phyloP scores from a whole-genome alignment of 2,797 vertebrate species.

The Sphaeramia orbicularis region DNA sequence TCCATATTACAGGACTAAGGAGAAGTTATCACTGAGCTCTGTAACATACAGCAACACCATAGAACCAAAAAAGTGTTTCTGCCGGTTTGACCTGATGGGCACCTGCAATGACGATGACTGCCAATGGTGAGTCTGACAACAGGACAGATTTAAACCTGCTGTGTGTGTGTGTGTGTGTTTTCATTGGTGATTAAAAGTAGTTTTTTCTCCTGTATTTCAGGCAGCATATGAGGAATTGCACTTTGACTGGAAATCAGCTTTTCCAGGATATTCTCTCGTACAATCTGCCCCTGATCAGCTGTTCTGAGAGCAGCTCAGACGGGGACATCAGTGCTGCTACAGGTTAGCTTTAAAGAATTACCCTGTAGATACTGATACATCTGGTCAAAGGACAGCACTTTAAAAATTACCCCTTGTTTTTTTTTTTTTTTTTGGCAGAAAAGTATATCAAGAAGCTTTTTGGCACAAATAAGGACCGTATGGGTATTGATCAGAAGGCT shows the following conservation, averaged over 20 bases:
- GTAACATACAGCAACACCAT: constrained; percentile 92
- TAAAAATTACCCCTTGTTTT: neutral
- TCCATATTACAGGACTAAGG: constrained; percentile 97
- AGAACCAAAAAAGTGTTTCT: constrained; percentile 91
- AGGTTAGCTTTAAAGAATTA: constrained; percentile 79
- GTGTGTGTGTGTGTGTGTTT: too few relatives aligned
- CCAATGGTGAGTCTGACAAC: constrained; percentile 86
- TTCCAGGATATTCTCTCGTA: constrained; percentile 97
- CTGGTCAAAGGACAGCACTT: neutral
- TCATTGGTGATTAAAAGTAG: neutral
- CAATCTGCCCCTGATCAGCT: constrained; percentile 92
- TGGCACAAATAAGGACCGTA: constrained; percentile 92
- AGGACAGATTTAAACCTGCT: too few relatives aligned
- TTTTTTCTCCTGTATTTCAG: constrained; percentile 68
- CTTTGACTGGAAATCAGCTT: constrained; percentile 89
- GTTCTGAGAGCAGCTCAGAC: constrained; percentile 88
- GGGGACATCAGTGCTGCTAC: constrained; percentile 89
- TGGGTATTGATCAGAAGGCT: constrained; percentile 96
- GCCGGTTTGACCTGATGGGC: constrained; percentile 95
- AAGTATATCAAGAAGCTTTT: constrained; percentile 96
- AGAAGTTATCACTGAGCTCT: constrained; percentile 94
- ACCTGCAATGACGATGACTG: constrained; percentile 97
- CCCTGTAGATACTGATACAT: neutral
- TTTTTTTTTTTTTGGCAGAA: constrained; percentile 77
- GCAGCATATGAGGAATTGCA: constrained; percentile 97